Percentiles rank a stretch among this genome's conserved stretches.
phyloP scores from a whole-genome alignment of 2,888 invertebrate species.

The Spisula solida region DNA sequence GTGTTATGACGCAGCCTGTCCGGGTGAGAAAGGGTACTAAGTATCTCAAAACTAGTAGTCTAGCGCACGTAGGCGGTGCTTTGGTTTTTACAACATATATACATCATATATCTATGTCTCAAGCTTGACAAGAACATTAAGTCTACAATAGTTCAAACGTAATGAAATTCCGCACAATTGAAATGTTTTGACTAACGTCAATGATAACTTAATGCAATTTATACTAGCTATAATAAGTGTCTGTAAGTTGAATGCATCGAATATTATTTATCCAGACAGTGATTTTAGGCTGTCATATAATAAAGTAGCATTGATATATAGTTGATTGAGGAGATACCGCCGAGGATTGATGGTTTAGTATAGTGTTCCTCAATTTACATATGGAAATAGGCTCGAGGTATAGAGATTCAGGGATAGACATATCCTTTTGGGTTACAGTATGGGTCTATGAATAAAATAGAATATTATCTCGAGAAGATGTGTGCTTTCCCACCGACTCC shows the following conservation, averaged over 20 bases:
- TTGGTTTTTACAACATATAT: too few species aligned
- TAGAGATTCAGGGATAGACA: not conserved
- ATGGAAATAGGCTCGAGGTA: not conserved
- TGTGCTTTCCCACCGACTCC: too few species aligned
- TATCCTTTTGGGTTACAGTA: not conserved
- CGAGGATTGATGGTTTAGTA: not conserved
- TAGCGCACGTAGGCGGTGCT: too few species aligned
- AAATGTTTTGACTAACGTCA: not conserved
- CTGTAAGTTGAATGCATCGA: not conserved
- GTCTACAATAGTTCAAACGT: too few species aligned
- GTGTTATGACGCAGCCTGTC: too few species aligned
- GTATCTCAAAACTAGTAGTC: too few species aligned
- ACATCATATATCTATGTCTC: too few species aligned
- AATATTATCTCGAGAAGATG: too few species aligned
- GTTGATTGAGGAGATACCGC: not conserved
- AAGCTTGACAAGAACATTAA: too few species aligned
- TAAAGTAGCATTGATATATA: not conserved
- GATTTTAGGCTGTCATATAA: not conserved
- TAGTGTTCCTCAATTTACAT: not conserved
- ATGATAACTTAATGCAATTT: not conserved
- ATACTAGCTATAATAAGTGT: not conserved
- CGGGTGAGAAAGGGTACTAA: too few species aligned
- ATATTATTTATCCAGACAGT: slow-evolving; percentile 14
- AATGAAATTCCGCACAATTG: too few species aligned
- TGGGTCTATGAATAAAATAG: not conserved